phyloP scores from a whole-genome alignment of 2,888 invertebrate genomes.

The Phortica okadai region DNA sequence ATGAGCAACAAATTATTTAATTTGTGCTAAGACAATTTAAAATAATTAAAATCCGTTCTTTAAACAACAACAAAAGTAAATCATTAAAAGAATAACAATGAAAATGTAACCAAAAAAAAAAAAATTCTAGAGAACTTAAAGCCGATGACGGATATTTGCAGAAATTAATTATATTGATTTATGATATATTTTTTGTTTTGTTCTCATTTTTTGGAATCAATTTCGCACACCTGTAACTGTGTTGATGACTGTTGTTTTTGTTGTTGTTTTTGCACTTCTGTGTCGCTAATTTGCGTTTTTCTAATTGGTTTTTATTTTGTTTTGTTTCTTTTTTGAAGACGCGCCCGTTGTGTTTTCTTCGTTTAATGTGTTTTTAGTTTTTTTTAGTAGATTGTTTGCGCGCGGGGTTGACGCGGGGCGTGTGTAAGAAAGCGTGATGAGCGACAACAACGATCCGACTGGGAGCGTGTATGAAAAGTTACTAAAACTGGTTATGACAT shows the following conservation, averaged over 20 bases:
- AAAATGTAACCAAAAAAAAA: neutral
- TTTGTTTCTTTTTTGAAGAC: neutral
- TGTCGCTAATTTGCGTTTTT: neutral
- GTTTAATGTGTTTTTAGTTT: neutral
- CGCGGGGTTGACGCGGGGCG: constrained; percentile 1
- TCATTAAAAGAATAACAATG: neutral
- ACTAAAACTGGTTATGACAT: constrained; percentile 50
- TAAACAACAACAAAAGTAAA: neutral
- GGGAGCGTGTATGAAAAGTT: constrained; percentile 46
- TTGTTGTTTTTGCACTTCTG: neutral
- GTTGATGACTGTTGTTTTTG: constrained; percentile 6
- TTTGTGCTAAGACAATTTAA: constrained; percentile 8
- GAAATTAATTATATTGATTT: neutral
- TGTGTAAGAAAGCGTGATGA: constrained; percentile 11
- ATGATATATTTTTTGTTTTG: neutral
- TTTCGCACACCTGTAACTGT: constrained; percentile 9
- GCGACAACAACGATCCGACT: constrained; percentile 43
- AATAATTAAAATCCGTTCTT: constrained; percentile 17
- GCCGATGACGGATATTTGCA: neutral
- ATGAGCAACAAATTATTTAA: constrained; percentile 20
- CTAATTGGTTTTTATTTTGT: neutral
- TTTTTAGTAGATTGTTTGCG: neutral
- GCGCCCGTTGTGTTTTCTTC: neutral
- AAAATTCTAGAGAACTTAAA: neutral
- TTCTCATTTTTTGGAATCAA: neutral